Base-by-base conservation (phyloP, 2,113 vertebrate species). In the Daubentonia madagascariensis region DNA sequence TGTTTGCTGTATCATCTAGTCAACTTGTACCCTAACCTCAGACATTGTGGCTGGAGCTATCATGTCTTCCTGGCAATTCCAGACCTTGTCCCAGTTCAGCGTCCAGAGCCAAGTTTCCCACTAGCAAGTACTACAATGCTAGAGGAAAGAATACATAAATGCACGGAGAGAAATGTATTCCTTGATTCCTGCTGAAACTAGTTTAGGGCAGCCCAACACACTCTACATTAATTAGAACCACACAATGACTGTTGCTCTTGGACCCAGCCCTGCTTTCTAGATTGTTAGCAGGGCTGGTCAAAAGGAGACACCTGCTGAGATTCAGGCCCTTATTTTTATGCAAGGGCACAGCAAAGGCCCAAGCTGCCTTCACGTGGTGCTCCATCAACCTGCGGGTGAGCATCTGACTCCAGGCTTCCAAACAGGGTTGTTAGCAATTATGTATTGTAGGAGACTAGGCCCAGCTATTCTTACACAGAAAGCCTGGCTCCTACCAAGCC, bases 371-470 rank as follows among this genome's bases (percentile, higher is more conserved):
- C 30, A 84, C 32, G 43, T 0, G 4, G 84, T 88, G 54, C 65
- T 96, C 94, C 23, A 20, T 96, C 92, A 95, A 75, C 40, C 75
- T 65, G 63, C 75, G 3, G 84, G 95, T 54, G 81, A 72, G 37
- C 32, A 3, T n/a, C 78, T 28, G 13, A 88, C 17, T 50, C 43
- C 25, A 72, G 48, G 37, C 45, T 89, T 79, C 86, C 48, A 54
- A 61, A 43, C 52, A 75, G 43, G 25, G 70, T 18, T 32, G 0
- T 92, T 61, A 76, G 67, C 6, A 35, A 94, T 78, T 87, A 88
- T 5, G 22, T 45, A 54, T 70, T 40, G 59, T 37, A 80, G 11
- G 32, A 32, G 68, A 43, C 22, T 18, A n/a, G 16, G 16, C 14
- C 70, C 63, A 30, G 52, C n/a, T 45, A 17, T 17, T 85, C 70